Percentiles rank a stretch among this genome's conserved stretches.
Evolutionary conservation across 2,797 vertebrate species (phyloP).

Genomic region (Falco columbarius): DNA sequence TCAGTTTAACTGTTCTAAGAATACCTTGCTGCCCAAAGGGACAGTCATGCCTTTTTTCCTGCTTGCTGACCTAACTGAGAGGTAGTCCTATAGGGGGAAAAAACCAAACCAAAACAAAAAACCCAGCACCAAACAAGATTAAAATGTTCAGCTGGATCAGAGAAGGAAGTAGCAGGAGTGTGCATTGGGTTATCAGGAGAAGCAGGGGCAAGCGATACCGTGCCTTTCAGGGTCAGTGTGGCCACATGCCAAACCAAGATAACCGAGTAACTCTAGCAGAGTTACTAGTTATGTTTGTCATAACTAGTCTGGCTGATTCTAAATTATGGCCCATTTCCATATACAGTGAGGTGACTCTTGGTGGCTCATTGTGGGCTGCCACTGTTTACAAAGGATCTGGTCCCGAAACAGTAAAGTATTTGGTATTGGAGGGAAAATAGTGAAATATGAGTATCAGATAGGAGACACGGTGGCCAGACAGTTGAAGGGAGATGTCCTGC

Average conservation of each 20-base stretch:
- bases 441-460: background rate
- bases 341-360: background rate
- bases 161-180: background rate
- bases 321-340: background rate
- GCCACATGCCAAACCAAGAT: background rate
- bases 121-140: background rate
- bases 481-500: background rate
- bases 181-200: background rate
- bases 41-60: background rate
- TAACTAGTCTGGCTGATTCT: background rate
- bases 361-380: background rate
- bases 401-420: background rate
- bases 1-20: background rate
- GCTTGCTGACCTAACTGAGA: background rate
- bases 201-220: rapidly evolving
- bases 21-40: background rate
- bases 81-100: background rate
- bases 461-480: background rate
- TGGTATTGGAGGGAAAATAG: rapidly evolving
- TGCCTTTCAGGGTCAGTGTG: background rate
- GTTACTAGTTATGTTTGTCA: background rate
- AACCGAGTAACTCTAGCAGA: background rate
- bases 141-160: background rate
- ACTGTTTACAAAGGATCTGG: background rate
- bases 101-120: too few relatives aligned